Conservation (phyloP, 2,113 vertebrate genomes). For the Calidris pugnax region DNA sequence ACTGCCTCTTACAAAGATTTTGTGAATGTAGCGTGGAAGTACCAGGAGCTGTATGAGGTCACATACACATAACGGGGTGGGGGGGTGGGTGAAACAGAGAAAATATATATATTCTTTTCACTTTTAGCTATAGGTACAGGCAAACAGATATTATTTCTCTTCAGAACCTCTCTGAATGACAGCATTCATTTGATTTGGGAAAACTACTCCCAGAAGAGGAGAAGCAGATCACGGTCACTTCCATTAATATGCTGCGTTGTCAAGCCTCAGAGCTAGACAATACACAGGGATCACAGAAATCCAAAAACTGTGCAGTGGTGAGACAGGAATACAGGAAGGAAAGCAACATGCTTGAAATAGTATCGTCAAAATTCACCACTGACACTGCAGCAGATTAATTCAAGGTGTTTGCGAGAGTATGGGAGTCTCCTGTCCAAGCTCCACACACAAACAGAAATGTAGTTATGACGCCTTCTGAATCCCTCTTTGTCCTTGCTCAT, state of each 20-base stretch:
- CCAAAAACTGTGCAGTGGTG: not conserved
- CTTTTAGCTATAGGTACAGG: not conserved
- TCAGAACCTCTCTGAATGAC: not conserved
- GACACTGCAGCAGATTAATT: not conserved
- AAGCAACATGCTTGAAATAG: not conserved
- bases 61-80: too few relatives aligned
- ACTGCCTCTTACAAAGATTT: not conserved
- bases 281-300: not conserved
- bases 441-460: not conserved
- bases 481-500: not conserved
- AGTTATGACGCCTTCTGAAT: not conserved
- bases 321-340: not conserved
- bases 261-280: not conserved
- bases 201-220: not conserved
- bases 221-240: not conserved
- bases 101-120: not conserved
- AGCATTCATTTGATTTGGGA: not conserved
- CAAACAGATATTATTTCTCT: not conserved
- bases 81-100: too few relatives aligned
- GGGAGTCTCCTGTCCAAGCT: not conserved
- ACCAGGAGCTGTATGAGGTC: not conserved
- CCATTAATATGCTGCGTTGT: not conserved
- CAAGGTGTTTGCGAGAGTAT: not conserved
- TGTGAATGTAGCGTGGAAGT: not conserved
- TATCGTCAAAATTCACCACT: not conserved